phyloP scores from a whole-genome alignment of 1,140 invertebrate species.

The Lepidostoma basale region DNA sequence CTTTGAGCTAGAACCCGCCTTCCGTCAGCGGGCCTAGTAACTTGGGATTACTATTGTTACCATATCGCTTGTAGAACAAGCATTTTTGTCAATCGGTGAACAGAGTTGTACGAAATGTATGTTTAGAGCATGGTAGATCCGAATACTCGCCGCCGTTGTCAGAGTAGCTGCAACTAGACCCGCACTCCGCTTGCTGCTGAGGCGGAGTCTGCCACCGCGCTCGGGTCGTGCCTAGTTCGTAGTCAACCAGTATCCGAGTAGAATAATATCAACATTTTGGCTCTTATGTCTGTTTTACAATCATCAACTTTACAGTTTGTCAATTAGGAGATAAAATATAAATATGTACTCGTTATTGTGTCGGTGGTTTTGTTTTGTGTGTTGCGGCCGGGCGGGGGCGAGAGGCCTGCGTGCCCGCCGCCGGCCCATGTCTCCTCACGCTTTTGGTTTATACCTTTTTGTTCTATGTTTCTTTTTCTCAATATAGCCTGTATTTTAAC shows the following conservation, averaged over 20 bases:
- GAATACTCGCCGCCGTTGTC: conserved; percentile 39
- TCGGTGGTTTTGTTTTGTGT: conserved; percentile 31
- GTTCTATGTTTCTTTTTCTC: conserved; percentile 58
- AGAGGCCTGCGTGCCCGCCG: conserved; percentile 30
- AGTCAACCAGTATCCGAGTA: conserved; percentile 62
- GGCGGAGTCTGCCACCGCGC: too few species aligned
- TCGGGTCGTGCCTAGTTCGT: conserved; percentile 65
- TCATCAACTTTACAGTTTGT: conserved; percentile 39
- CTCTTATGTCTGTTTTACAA: conserved; percentile 51
- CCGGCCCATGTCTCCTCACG: too few species aligned
- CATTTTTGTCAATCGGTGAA: conserved; percentile 37
- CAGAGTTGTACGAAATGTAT: conserved; percentile 37
- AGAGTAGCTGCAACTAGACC: conserved; percentile 42
- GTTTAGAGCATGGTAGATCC: conserved; percentile 43
- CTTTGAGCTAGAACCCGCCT: conserved; percentile 3
- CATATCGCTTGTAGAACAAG: conserved; percentile 45
- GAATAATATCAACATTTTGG: conserved; percentile 63
- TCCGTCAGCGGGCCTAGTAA: conserved; percentile 19
- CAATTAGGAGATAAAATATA: conserved; percentile 40
- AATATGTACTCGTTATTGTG: conserved; percentile 16
- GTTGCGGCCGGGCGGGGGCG: conserved; percentile 19
- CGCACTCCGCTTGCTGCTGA: conserved; percentile 38
- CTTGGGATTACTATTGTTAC: conserved; percentile 34
- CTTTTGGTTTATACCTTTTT: conserved; percentile 40
- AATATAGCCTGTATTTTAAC: conserved; percentile 66